A percentile compares a stretch with the other conserved stretches of the same genome.
These are phyloP conservation scores for Falco novaeseelandiae DNA, from an alignment of 2,797 vertebrate genomes.

Conservation along the genomic window DNA sequence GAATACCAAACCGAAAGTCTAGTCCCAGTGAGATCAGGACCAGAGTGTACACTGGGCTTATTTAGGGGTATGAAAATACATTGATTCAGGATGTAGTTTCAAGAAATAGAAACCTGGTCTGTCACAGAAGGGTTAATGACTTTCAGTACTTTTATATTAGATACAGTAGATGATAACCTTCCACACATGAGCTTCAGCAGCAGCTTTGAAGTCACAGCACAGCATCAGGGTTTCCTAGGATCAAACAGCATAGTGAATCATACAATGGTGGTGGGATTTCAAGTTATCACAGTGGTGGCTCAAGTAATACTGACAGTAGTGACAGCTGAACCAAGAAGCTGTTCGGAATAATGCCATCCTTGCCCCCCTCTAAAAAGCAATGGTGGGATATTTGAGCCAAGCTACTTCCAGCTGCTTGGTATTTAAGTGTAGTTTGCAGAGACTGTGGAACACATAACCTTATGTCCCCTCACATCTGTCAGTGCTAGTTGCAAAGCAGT, in stretches of 20 bases:
- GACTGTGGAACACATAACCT: background rate
- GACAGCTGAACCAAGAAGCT: background rate
- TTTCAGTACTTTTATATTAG: background rate
- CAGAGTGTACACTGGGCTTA: background rate
- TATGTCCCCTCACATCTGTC: background rate
- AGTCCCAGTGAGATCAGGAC: background rate
- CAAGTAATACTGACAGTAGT: slow-evolving; percentile 13
- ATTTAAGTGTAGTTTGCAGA: background rate
- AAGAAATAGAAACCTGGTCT: background rate
- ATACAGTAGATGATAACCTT: background rate
- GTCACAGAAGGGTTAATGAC: background rate
- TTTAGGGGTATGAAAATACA: background rate
- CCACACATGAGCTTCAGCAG: background rate
- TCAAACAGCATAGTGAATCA: slow-evolving; percentile 53
- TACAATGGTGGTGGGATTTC: background rate
- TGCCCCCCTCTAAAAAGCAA: background rate
- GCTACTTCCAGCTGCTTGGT: background rate
- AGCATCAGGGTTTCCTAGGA: slow-evolving; percentile 30
- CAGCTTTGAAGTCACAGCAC: slow-evolving; percentile 48
- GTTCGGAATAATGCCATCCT: background rate
- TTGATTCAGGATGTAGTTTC: background rate
- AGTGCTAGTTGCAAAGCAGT: background rate
- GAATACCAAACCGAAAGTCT: background rate
- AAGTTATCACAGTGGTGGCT: slow-evolving; percentile 38
- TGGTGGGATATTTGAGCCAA: background rate